phyloP scores from a whole-genome alignment of 2,888 invertebrate species.

The Apocheima hispidaria region DNA sequence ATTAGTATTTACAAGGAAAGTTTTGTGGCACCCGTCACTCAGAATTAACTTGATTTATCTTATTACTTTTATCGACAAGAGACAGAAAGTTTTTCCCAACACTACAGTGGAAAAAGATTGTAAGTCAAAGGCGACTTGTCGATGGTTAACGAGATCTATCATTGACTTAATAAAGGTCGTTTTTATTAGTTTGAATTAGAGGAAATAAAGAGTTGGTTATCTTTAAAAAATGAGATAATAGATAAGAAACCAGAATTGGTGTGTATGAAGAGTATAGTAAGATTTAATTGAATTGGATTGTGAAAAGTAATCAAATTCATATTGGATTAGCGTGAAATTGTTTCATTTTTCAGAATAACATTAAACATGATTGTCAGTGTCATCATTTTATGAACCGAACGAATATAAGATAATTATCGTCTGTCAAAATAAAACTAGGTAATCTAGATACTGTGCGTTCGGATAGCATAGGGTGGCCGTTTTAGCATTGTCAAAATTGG shows the following conservation, averaged over 20 bases:
- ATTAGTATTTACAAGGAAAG: slow-evolving; percentile 65
- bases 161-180: slow-evolving; percentile 47
- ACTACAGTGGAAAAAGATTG: slow-evolving; percentile 50
- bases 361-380: no score
- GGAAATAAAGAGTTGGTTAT: slow-evolving; percentile 65
- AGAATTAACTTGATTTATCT: slow-evolving; percentile 74
- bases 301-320: no score
- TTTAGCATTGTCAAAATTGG: no score
- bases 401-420: no score
- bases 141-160: slow-evolving; percentile 56
- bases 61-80: slow-evolving; percentile 74
- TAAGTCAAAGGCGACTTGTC: slow-evolving; percentile 47
- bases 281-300: slow-evolving; percentile 41
- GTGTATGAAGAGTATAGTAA: slow-evolving; percentile 43
- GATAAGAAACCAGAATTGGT: slow-evolving; percentile 64
- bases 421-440: no score
- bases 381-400: no score
- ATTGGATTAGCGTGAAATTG: background rate
- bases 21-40: slow-evolving; percentile 57
- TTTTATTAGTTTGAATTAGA: slow-evolving; percentile 50
- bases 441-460: no score
- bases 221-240: slow-evolving; percentile 75
- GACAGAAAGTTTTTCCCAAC: slow-evolving; percentile 58
- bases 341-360: background rate
- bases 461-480: no score